A percentile compares a stretch with the other conserved stretches of the same genome.
Conservation (phyloP, 1,140 invertebrate genomes). For the Megalonaias nervosa region DNA sequence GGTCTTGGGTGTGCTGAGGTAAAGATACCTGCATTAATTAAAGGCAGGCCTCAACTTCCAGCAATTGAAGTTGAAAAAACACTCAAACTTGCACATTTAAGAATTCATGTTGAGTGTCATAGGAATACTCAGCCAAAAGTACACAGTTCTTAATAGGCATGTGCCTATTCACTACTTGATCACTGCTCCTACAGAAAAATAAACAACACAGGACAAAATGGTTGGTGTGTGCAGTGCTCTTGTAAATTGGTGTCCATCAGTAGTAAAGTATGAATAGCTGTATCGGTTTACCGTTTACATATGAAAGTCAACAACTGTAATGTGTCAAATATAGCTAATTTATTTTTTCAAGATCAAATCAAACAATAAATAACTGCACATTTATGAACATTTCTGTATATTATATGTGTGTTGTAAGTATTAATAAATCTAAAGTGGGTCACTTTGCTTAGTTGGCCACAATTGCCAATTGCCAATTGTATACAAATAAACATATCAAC, state of each 20-base stretch:
- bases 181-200: not conserved
- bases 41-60: constrained; percentile 30
- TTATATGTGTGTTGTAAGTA: too few relatives aligned
- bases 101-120: constrained; percentile 12
- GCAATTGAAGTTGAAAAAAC: constrained; percentile 10
- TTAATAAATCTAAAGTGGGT: too few relatives aligned
- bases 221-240: constrained; percentile 8
- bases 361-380: too few relatives aligned
- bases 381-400: too few relatives aligned
- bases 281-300: too few relatives aligned
- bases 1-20: constrained; percentile 27
- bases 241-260: not conserved
- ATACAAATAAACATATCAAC: too few relatives aligned
- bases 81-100: not conserved
- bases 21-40: constrained; percentile 42
- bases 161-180: constrained; percentile 4
- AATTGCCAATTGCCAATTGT: too few relatives aligned
- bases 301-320: too few relatives aligned
- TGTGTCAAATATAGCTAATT: too few relatives aligned
- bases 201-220: constrained; percentile 10
- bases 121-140: constrained; percentile 7
- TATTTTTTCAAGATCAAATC: too few relatives aligned
- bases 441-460: too few relatives aligned
- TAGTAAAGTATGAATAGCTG: too few relatives aligned
- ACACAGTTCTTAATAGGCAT: constrained; percentile 4